phyloP scores from a whole-genome alignment of 2,888 invertebrate species.

The Muscina levida region DNA sequence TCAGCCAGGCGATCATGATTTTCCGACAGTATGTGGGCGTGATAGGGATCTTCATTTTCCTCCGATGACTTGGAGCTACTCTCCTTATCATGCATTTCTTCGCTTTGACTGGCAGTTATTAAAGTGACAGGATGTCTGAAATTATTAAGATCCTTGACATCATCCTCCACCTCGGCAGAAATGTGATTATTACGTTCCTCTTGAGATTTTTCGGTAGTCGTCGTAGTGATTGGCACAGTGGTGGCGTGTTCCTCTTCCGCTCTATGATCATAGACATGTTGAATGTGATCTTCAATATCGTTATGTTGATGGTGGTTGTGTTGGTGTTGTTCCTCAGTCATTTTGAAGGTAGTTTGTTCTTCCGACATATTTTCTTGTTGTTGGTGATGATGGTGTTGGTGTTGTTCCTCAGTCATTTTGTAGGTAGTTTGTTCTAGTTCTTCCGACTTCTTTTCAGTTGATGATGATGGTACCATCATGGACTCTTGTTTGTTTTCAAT shows the following conservation, averaged over 20 bases:
- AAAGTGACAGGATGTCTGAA: conserved; percentile 76
- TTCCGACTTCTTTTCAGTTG: conserved; percentile 42
- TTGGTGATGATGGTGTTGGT: conserved; percentile 38
- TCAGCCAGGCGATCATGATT: conserved; percentile 77
- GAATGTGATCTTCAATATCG: conserved; percentile 12
- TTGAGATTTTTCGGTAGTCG: conserved; percentile 68
- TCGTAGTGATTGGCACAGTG: conserved; percentile 62
- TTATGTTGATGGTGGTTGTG: conserved; percentile 41
- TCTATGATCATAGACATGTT: conserved; percentile 34
- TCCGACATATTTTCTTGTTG: conserved; percentile 44
- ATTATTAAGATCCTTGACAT: conserved; percentile 76
- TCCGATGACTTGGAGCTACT: conserved; percentile 38
- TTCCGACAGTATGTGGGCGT: conserved; percentile 77
- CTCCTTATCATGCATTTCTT: conserved; percentile 68
- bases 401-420: conserved; percentile 35
- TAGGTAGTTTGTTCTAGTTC: conserved; percentile 53
- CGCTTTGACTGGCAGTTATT: conserved; percentile 75
- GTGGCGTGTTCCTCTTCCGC: conserved; percentile 35
- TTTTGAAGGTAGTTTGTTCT: conserved; percentile 48
- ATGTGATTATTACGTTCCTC: conserved; percentile 75
- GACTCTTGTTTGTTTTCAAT: conserved; percentile 40
- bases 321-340: conserved; percentile 37
- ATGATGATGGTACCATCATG: conserved; percentile 24
- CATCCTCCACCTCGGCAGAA: conserved; percentile 74
- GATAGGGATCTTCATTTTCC: conserved; percentile 75